Conservation (phyloP, 2,888 invertebrate genomes). For the Mesopsocus fuscifrons region DNA sequence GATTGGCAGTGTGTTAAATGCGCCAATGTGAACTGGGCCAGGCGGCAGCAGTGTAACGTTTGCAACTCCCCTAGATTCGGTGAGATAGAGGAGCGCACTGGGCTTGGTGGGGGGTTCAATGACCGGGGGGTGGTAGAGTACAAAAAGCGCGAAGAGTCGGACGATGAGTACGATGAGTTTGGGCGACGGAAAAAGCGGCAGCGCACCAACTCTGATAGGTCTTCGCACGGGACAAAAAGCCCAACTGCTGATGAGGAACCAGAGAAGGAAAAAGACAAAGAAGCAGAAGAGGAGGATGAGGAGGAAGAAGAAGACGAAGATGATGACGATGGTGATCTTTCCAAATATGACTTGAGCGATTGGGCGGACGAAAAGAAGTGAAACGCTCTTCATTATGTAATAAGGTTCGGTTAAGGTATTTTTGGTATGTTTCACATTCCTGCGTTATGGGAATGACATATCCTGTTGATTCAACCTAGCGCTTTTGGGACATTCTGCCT, state of each 20-base stretch:
- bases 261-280: conserved; percentile 19
- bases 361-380: conserved; percentile 28
- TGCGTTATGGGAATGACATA: too few relatives aligned
- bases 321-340: conserved; percentile 41
- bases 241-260: conserved; percentile 24
- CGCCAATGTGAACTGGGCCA: conserved; percentile 99
- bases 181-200: conserved; percentile 29
- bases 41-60: conserved; percentile 90
- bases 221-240: conserved; percentile 29
- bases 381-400: conserved; percentile 6
- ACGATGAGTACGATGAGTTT: conserved; percentile 94
- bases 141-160: conserved; percentile 65
- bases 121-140: conserved; percentile 94
- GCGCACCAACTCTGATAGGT: conserved; percentile 6
- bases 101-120: conserved; percentile 82
- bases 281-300: conserved; percentile 24
- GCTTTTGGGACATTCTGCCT: too few relatives aligned
- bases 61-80: conserved; percentile 97
- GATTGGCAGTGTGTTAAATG: conserved; percentile 98
- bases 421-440: conserved; percentile 3
- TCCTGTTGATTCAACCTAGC: too few relatives aligned
- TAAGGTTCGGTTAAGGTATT: conserved; percentile 8
- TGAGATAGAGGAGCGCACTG: conserved; percentile 66
- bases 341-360: conserved; percentile 49
- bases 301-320: conserved; percentile 27